Evolutionary conservation across 2,113 vertebrate species (phyloP), one percentile per base, ranked within the genome.

Genomic region (Calyptomena viridis): DNA sequence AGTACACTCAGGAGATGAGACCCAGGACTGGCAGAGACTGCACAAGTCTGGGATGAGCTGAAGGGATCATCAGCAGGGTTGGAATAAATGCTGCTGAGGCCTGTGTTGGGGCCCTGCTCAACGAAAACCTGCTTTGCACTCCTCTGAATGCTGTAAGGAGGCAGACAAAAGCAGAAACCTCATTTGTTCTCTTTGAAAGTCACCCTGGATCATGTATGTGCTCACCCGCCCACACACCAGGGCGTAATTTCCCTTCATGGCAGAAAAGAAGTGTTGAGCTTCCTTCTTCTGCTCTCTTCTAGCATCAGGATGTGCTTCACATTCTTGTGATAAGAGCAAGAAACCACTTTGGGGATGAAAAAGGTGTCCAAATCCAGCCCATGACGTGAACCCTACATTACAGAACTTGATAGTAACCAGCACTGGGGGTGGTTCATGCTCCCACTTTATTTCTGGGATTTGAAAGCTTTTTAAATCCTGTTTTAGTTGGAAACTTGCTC

Each of bases 111-210:
- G 2, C 53, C 24, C 53, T 63, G 42, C 40, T 40, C 19, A 13
- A 7, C 3, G 2, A 59, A 87, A 93, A 20, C 11, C 14, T 60
- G 27, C 50, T 64, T 47, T 64, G 21, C 35, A 12, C 8, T 67
- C 21, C 46, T 25, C 60, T 42, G n/a, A 81, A 68, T 4, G 1
- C 63, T 50, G 14, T 17, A 27, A 92, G 37, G 56, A 40, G 52
- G 44, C 90, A 79, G 33, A 64, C 49, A 79, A 79, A 95, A 86
- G 84, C 90, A 93, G 84, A 90, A 78, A 39, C 37, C 31, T 19
- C 14, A 8, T 31, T 52, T 72, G 56, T 47, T 72, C 67, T 33
- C 49, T 91, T 47, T 79, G 62, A 85, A 82, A 82, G 39, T 63
- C 55, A 33, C 69, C 12, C 52, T 72, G 18, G 8, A 8, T 79